Conservation (phyloP, 2,797 vertebrate genomes). For the Zalophus californianus region DNA sequence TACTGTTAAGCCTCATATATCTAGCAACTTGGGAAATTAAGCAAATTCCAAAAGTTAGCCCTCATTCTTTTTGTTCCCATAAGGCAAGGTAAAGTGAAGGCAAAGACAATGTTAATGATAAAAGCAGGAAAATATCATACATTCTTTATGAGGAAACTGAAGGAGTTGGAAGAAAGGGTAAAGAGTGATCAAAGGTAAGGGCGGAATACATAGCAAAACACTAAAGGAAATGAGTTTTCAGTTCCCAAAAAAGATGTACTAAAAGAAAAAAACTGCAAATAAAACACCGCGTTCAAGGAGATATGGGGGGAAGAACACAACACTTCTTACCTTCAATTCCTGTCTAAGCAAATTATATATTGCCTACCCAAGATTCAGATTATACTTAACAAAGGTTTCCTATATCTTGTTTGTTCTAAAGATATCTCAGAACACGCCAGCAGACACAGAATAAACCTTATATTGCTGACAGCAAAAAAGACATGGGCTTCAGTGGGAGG, state of each 20-base stretch:
- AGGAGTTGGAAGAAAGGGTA: not conserved
- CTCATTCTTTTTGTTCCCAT: not conserved
- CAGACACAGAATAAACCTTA: not conserved
- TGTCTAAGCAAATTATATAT: conserved; percentile 73
- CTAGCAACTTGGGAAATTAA: not conserved
- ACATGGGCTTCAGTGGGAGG: conserved; percentile 56
- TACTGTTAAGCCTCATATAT: not conserved
- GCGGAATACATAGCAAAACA: not conserved
- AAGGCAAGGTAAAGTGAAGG: not conserved
- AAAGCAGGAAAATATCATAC: conserved; percentile 22
- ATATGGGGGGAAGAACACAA: not conserved
- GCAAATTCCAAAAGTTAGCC: not conserved
- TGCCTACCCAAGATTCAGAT: conserved; percentile 57
- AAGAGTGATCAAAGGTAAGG: not conserved
- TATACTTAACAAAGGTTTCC: conserved; percentile 69
- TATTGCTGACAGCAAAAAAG: conserved; percentile 49
- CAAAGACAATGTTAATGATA: not conserved
- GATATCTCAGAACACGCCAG: conserved; percentile 45
- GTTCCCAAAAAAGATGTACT: conserved; percentile 2
- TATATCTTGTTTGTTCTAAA: conserved; percentile 51
- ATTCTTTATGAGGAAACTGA: conserved; percentile 50
- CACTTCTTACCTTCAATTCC: conserved; percentile 58
- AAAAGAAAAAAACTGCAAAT: not conserved
- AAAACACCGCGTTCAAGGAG: conserved; percentile 52
- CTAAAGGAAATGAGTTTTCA: conserved; percentile 29